phyloP scores from a whole-genome alignment of 2,888 invertebrate species.

The Ptychoptera contaminata region DNA sequence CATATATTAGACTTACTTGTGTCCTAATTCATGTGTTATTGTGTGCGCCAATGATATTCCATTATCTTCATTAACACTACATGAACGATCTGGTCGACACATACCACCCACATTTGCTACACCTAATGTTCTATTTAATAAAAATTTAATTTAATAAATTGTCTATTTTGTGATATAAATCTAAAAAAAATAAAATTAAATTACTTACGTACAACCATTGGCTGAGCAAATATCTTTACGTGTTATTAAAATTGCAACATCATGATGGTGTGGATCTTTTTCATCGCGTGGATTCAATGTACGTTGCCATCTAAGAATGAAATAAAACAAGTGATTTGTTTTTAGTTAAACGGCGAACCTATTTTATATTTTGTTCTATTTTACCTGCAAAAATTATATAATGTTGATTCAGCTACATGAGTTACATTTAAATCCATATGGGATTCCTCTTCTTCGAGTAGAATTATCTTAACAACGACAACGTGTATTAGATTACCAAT shows the following conservation, averaged over 20 bases:
- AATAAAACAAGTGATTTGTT: neutral
- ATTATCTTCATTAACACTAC: conserved; percentile 82
- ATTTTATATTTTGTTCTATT: neutral
- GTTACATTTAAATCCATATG: conserved; percentile 51
- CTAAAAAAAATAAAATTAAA: conserved; percentile 1
- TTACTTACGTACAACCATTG: conserved; percentile 29
- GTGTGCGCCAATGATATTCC: conserved; percentile 80
- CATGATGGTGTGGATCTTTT: conserved; percentile 73
- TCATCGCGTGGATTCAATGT: conserved; percentile 58
- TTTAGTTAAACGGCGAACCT: conserved; percentile 4
- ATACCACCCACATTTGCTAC: conserved; percentile 81
- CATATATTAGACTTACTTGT: too few species aligned
- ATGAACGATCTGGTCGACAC: conserved; percentile 71
- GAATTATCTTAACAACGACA: conserved; percentile 71
- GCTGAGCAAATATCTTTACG: conserved; percentile 57
- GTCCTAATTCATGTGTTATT: conserved; percentile 80
- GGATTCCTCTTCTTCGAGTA: conserved; percentile 47
- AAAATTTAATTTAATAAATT: neutral
- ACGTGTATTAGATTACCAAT: conserved; percentile 84
- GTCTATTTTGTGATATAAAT: neutral
- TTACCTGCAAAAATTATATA: conserved; percentile 64
- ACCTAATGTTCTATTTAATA: conserved; percentile 52
- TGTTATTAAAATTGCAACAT: conserved; percentile 75
- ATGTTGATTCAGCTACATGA: conserved; percentile 66
- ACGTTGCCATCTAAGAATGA: conserved; percentile 48